Conservation (phyloP, 1,140 invertebrate species). For the Tetranychus cinnabarinus region DNA sequence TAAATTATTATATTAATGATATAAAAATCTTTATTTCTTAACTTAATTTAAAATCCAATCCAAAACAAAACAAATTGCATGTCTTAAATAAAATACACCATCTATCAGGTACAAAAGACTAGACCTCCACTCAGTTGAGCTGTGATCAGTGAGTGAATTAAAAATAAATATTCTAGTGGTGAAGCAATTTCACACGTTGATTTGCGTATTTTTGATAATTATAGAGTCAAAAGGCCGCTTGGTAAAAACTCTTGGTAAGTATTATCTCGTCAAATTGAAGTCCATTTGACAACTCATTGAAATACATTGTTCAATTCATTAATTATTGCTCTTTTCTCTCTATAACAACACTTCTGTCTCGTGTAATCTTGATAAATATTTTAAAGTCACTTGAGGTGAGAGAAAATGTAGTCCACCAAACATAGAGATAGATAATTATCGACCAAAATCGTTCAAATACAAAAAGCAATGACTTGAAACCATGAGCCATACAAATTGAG, state of each 20-base stretch:
- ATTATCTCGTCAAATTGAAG: not conserved
- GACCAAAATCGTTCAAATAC: constrained; percentile 58
- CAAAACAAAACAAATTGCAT: too few relatives aligned
- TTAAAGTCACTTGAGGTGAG: not conserved
- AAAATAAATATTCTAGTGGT: constrained; percentile 26
- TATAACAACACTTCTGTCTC: constrained; percentile 48
- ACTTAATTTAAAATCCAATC: too few relatives aligned
- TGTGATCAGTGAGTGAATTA: too few relatives aligned
- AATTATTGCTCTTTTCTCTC: constrained; percentile 14
- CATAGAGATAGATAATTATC: constrained; percentile 32
- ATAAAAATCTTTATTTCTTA: too few relatives aligned
- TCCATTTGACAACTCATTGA: not conserved
- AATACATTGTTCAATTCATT: not conserved
- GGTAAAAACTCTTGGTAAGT: constrained; percentile 63
- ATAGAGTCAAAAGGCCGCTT: constrained; percentile 89
- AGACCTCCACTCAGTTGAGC: too few relatives aligned
- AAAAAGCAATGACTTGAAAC: constrained; percentile 44
- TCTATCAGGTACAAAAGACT: too few relatives aligned
- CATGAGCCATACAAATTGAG: constrained; percentile 56
- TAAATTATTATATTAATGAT: too few relatives aligned
- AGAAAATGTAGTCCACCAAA: not conserved
- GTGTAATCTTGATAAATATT: too few relatives aligned
- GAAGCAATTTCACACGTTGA: constrained; percentile 60
- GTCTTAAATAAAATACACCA: too few relatives aligned
- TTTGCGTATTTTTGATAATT: constrained; percentile 82